These are phyloP conservation scores for Chelonoidis abingdonii DNA, from an alignment of 2,113 vertebrate species.

Conservation along the genomic window DNA sequence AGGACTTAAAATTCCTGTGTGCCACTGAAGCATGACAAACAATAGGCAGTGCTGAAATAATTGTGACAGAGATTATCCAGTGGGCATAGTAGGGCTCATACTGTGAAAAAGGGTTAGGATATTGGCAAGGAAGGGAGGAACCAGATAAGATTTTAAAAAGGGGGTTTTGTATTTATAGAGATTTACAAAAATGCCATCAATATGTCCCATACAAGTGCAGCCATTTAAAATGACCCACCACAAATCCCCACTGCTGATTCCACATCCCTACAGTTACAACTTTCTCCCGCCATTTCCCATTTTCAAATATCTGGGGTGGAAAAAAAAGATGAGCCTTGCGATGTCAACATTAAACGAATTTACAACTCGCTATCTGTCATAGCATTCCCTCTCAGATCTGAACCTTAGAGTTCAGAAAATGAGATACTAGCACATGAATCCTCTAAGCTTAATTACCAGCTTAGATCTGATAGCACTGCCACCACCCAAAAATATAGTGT, in stretches of 20 bases:
- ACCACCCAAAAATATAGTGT: too few relatives aligned
- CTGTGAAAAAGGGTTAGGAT: not conserved
- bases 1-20: not conserved
- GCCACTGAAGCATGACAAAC: not conserved
- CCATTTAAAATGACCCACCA: not conserved
- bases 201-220: not conserved
- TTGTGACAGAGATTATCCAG: not conserved
- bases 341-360: not conserved
- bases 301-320: not conserved
- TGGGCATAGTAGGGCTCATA: not conserved
- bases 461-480: too few relatives aligned
- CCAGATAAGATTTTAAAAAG: not conserved
- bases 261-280: not conserved
- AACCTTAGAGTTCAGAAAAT: too few relatives aligned
- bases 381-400: too few relatives aligned
- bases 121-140: not conserved
- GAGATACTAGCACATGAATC: too few relatives aligned
- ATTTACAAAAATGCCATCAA: not conserved
- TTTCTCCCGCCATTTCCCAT: not conserved
- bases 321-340: not conserved
- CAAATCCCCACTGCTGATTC: not conserved
- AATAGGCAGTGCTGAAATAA: not conserved
- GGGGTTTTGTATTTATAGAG: not conserved
- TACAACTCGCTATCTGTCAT: not conserved
- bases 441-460: too few relatives aligned